These are phyloP conservation scores for Pomacea maculata DNA, from an alignment of 1,140 invertebrate genomes.

Conservation along the genomic window DNA sequence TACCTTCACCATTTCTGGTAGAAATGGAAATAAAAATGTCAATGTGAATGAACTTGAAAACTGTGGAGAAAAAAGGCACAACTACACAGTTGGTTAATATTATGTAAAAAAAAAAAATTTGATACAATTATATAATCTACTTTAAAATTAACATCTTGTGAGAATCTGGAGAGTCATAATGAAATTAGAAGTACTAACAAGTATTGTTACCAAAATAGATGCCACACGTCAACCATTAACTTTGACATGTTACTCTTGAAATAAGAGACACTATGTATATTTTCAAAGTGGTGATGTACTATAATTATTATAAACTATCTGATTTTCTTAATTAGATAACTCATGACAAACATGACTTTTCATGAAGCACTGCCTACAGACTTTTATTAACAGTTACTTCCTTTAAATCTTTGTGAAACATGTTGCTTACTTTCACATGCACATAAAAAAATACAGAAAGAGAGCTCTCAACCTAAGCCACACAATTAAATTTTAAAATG, in stretches of 20 bases:
- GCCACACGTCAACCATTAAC: background rate
- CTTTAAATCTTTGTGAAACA: too few species aligned
- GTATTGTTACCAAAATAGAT: background rate
- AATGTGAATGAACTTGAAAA: constrained; percentile 56
- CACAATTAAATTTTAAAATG: too few species aligned
- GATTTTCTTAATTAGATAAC: too few species aligned
- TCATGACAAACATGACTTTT: too few species aligned
- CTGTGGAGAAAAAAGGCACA: constrained; percentile 41
- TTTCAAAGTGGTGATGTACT: too few species aligned
- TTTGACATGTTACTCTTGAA: background rate
- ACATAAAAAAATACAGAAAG: too few species aligned
- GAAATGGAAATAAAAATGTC: constrained; percentile 59
- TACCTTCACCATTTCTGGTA: constrained; percentile 62
- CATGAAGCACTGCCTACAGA: too few species aligned
- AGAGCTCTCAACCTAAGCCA: too few species aligned
- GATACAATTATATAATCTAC: background rate
- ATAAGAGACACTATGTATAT: too few species aligned
- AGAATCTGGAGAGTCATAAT: background rate
- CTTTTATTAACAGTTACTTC: too few species aligned
- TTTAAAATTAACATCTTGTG: background rate
- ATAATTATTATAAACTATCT: too few species aligned
- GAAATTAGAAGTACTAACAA: background rate
- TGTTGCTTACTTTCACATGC: too few species aligned
- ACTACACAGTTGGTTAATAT: background rate
- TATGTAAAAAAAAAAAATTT: background rate